Evolutionary conservation across 2,888 invertebrate species (phyloP).

Genomic region (Odontocolon sp.): DNA sequence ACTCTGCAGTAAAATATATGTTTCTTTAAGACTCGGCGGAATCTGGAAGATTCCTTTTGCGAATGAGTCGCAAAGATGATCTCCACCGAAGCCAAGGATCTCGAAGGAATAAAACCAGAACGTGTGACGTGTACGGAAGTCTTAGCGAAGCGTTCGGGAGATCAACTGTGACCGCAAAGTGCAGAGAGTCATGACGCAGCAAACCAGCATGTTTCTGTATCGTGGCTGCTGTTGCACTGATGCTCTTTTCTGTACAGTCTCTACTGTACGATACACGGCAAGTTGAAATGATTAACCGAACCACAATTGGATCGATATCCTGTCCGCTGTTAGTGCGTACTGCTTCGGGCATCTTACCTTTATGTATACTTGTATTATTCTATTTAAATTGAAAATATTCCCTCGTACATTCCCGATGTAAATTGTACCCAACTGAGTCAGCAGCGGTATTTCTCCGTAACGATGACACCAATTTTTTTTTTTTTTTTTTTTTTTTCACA

Average conservation of each 20-base stretch:
- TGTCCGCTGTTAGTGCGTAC: constrained; percentile 39
- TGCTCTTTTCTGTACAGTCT: constrained; percentile 6
- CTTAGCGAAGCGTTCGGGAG: constrained; percentile 32
- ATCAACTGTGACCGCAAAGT: constrained; percentile 59
- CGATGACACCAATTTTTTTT: constrained; percentile 39
- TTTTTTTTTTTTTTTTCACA: constrained; percentile 5
- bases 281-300: constrained; percentile 49
- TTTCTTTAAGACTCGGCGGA: no score
- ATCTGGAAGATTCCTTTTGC: constrained; percentile 20
- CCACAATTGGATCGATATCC: constrained; percentile 56
- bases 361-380: constrained; percentile 15
- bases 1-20: no score
- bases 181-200: constrained; percentile 58
- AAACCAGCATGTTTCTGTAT: constrained; percentile 24
- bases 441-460: constrained; percentile 19
- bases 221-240: constrained; percentile 14
- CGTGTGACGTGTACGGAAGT: constrained; percentile 57
- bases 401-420: constrained; percentile 11
- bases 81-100: neutral
- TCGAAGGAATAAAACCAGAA: constrained; percentile 42
- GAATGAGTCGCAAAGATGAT: neutral
- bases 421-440: constrained; percentile 33
- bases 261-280: constrained; percentile 29
- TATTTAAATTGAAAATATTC: constrained; percentile 40
- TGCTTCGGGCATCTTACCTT: constrained; percentile 20